These are phyloP conservation scores for Cyclura pinguis DNA, from an alignment of 2,797 vertebrate genomes.

Conservation along the genomic window DNA sequence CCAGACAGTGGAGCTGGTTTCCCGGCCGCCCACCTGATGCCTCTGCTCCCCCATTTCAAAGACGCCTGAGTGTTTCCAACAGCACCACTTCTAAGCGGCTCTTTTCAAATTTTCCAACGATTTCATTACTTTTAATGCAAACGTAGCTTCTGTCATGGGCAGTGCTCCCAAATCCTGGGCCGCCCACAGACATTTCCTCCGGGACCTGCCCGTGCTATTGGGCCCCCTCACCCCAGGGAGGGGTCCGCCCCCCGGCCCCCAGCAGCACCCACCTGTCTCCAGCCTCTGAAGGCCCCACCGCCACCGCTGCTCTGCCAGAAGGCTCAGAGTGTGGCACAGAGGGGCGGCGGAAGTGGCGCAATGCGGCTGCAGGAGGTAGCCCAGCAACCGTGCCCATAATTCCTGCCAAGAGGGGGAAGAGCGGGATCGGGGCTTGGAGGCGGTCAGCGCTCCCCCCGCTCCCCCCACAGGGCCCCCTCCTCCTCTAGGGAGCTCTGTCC, in stretches of 20 bases:
- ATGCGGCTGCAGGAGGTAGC: conserved; percentile 12
- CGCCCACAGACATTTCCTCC: neutral
- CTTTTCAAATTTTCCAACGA: no score
- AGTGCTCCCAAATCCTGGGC: no score
- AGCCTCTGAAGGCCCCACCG: neutral
- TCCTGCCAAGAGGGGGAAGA: neutral
- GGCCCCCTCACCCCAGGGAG: neutral
- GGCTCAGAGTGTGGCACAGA: conserved; percentile 9
- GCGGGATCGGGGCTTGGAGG: neutral
- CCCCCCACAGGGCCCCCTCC: no score
- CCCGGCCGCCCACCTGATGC: neutral
- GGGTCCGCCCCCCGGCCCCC: no score
- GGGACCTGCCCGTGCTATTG: no score
- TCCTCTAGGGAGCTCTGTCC: no score
- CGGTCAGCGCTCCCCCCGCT: neutral
- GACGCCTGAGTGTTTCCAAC: no score
- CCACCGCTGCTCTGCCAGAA: neutral
- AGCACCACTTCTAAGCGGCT: no score
- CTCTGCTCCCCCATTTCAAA: neutral
- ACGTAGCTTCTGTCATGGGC: no score
- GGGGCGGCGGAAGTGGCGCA: neutral
- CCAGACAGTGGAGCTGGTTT: neutral
- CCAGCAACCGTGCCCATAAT: conserved; percentile 11
- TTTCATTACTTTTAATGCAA: no score
- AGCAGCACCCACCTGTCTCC: conserved; percentile 18